Evolutionary conservation across 92 coral and sea anemone genomes (phyloP), one percentile per base, ranked within the genome.

Genomic region (Phenganax subtilis): DNA sequence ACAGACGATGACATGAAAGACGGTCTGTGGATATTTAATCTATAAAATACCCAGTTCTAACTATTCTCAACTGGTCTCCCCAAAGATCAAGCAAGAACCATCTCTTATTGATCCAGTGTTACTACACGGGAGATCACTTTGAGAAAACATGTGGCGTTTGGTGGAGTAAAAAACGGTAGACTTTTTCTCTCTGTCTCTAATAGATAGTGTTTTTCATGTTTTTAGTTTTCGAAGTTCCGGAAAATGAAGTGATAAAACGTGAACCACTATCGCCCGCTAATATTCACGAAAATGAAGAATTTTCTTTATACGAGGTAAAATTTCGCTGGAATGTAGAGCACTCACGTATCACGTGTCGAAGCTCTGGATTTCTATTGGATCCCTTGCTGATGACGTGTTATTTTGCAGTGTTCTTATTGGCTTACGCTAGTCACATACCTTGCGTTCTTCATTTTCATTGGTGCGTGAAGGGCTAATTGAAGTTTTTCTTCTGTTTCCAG

Each of bases 281-380:
- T 12, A 31, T 68, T n/a, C 8, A 31, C 28, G 70, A 9, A 3
- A 25, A 16, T 0, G 52, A 57, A n/a, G 81, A 76, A 12, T 76
- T 37, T 59, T 57, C 81, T 1, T 59, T 76, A 25, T 76, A 76
- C 7, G 81, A 76, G 31, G 81, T 76, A 76, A 37, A 14, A 2
- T 37, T 37, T 30, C 9, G 9, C 47, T 12, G 29, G 10, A 56
- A 67, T 76, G 56, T 74, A 61, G 30, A 54, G 16, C 77, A 9
- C 57, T 75, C 25, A 59, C 7, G 25, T 7, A 59, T 37, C 47
- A 5, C 47, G 47, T 37, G 47, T 37, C 3, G 65, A 14, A 59
- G 65, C 25, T 20, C 65, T 59, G 3, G 15, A 7, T 7, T 59
- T 59, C 15, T 12, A 12, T 12, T 59, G 25, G 15, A 59, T 14